Evolutionary conservation across 2,113 vertebrate genomes (phyloP).

Genomic region (Pyxicephalus adspersus): DNA sequence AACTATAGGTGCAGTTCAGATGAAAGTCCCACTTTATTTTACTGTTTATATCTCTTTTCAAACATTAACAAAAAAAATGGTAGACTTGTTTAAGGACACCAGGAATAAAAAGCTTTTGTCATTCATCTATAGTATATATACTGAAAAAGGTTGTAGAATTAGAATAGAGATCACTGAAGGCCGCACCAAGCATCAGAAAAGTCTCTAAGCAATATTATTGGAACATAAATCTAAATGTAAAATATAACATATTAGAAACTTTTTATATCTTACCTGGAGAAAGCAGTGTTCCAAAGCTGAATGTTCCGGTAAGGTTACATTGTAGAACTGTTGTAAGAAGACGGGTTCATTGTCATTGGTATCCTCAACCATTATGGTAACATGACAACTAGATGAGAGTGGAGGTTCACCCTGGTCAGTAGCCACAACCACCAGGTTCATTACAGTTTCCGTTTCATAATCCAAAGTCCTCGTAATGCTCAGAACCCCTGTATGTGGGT

Average conservation of each 20-base stretch:
- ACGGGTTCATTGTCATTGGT: conserved; percentile 89
- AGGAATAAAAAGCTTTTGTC: too few species aligned
- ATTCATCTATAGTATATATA: too few species aligned
- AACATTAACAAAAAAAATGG: too few species aligned
- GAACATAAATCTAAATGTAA: too few species aligned
- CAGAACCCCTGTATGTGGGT: conserved; percentile 76
- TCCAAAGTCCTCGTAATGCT: conserved; percentile 75
- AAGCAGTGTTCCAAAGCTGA: conserved; percentile 74
- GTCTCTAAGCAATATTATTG: too few species aligned
- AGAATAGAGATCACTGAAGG: too few species aligned
- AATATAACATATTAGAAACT: not conserved
- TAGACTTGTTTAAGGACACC: too few species aligned
- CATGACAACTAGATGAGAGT: conserved; percentile 75
- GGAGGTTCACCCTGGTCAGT: conserved; percentile 77
- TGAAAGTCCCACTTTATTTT: too few species aligned
- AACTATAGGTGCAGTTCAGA: too few species aligned
- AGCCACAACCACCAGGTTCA: conserved; percentile 81
- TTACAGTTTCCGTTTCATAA: conserved; percentile 72
- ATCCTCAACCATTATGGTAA: conserved; percentile 79
- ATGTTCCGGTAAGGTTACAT: conserved; percentile 79
- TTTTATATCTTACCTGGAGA: conserved; percentile 78
- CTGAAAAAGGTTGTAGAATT: too few species aligned
- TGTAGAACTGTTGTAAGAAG: conserved; percentile 83
- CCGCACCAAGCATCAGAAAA: too few species aligned
- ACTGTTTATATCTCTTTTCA: too few species aligned